Base-by-base conservation (phyloP, 2,797 vertebrate species). In the Phylloscopus collybita region DNA sequence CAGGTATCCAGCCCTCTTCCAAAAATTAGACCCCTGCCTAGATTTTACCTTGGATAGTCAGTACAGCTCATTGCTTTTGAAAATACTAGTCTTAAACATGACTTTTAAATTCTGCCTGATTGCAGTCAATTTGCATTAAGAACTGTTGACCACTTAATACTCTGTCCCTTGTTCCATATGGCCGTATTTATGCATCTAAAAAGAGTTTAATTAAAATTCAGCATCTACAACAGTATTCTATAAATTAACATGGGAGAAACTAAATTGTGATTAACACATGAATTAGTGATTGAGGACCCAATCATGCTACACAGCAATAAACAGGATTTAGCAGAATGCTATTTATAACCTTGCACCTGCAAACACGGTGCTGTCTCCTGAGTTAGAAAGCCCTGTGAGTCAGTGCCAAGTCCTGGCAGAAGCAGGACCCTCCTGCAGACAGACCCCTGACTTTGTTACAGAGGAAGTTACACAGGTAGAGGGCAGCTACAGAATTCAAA, bases 311-410 rank as follows among this genome's bases (percentile, higher is more conserved):
- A 86, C 30, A 91, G 91, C 90, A 73, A 67, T 66, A 84, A 95
- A 93, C 86, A 94, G 92, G 95, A 90, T 91, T 96, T 93, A 93
- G 93, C 90, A 96, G 92, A 94, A 86, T 21, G 72, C 91, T 96
- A 90, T 92, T 95, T 94, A 94, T 94, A 91, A 78, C 87, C 67
- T 65, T 19, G 95, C 87, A 97, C 96, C 97, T 96, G 89, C 74
- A 70, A 59, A 76, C 51, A 5, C 0, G 90, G 94, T 94, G 90
- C 96, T 62, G 94, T 93, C 97, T 97, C 96, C 97, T 97, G 97
- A 97, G 97, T 95, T 97, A 91, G 94, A 93, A 95, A 95, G 91
- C 86, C 67, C 81, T 61, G 56, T 38, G 19, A 78, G 91, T 86
- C 72, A 26, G 44, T 80, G 71, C 62, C 17, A 27, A 26, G 47